Conservation (phyloP, 2,113 vertebrate species). For the Tetraodon nigroviridis region DNA sequence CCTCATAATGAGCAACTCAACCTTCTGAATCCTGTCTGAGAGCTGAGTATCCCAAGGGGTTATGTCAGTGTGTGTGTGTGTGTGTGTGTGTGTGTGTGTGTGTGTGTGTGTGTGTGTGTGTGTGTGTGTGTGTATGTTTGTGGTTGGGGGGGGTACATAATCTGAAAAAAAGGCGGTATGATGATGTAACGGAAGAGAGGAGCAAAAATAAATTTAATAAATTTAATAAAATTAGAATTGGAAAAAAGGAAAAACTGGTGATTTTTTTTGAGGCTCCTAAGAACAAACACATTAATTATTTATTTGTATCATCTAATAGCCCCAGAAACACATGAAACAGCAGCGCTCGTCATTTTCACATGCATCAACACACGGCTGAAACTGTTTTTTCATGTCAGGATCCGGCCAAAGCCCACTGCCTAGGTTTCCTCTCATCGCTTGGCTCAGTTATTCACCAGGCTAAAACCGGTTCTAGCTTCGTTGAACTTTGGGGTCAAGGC, state of each 20-base stretch:
- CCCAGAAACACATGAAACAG: background rate
- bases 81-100: constrained; percentile 23
- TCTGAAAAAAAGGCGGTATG: constrained; percentile 37
- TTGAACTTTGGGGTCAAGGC: constrained; percentile 49
- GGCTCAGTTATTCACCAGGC: constrained; percentile 54
- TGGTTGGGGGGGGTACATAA: constrained; percentile 21
- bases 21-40: constrained; percentile 68
- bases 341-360: no score
- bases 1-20: constrained; percentile 68
- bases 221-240: background rate
- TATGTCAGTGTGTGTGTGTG: constrained; percentile 15
- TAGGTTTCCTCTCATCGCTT: constrained; percentile 44
- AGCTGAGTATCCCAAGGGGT: constrained; percentile 49
- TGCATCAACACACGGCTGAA: background rate
- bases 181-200: background rate
- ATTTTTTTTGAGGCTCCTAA: no score
- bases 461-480: constrained; percentile 41
- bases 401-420: constrained; percentile 28
- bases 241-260: background rate
- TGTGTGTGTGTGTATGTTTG: constrained; percentile 21
- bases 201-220: no score
- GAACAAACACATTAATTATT: background rate
- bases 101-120: constrained; percentile 6
- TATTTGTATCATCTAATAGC: background rate
- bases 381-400: constrained; percentile 5